Percentiles rank a stretch among this genome's conserved stretches.
phyloP scores from a whole-genome alignment of 2,888 invertebrate species.

The Patella ulyssiponensis region DNA sequence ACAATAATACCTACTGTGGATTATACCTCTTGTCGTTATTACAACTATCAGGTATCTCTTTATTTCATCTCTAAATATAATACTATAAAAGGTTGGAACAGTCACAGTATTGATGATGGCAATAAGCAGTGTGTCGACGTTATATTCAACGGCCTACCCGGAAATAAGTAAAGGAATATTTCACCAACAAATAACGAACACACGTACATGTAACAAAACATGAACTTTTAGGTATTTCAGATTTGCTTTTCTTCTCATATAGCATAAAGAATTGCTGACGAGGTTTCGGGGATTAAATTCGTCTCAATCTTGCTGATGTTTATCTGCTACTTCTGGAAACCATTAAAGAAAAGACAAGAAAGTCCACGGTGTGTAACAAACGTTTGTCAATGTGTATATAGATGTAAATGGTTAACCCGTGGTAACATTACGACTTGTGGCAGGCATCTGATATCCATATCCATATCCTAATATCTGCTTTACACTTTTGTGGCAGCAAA shows the following conservation, averaged over 20 bases:
- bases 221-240: not conserved
- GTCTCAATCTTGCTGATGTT: not conserved
- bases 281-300: not conserved
- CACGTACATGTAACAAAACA: not conserved
- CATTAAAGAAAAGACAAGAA: not conserved
- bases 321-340: not conserved
- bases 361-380: constrained; percentile 1
- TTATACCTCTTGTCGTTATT: too few relatives aligned
- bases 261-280: constrained; percentile 1
- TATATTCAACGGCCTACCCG: too few relatives aligned
- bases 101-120: too few relatives aligned
- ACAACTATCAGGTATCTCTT: too few relatives aligned
- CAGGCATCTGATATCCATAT: not conserved
- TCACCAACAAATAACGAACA: not conserved
- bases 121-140: too few relatives aligned
- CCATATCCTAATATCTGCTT: not conserved
- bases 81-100: too few relatives aligned
- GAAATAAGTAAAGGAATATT: too few relatives aligned
- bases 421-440: constrained; percentile 7
- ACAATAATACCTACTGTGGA: too few relatives aligned
- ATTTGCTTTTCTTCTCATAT: not conserved
- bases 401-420: constrained; percentile 1
- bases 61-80: too few relatives aligned
- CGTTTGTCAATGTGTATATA: not conserved
- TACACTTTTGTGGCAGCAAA: not conserved